Evolutionary conservation across 2,113 vertebrate species (phyloP), one percentile per base, ranked within the genome.

Genomic region (Xiphorhynchus elegans): DNA sequence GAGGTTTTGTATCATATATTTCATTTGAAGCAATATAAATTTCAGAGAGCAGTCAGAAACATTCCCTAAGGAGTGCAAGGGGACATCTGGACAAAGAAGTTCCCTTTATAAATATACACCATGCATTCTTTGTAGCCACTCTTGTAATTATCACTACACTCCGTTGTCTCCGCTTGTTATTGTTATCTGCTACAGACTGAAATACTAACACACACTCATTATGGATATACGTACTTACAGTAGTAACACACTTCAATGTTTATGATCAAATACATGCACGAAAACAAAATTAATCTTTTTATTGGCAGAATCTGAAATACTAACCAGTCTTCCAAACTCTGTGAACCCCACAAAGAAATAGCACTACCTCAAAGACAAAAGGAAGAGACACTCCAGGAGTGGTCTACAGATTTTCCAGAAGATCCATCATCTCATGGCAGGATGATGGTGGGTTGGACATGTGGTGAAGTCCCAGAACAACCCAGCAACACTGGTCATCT

Each of bases 11-110:
- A 91, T 89, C 85, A 89, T 90, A 81, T 91, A 96, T 95, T 97
- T 97, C 47, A 80, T 91, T 56, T 86, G 53, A 97, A 96, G 74
- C 33, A 35, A 96, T 96, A 95, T 35, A 93, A 80, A 92, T 94
- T 97, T 81, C 55, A 95, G 80, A 87, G 62, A 96, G 93, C 89
- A 93, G 94, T 93, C 86, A 72, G 74, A 91, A 94, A 78, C 62
- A 91, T 91, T 75, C 87, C 91, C 93, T 91, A 47, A 67, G 56
- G 89, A 86, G 31, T 75, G 35, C 84, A 92, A 67, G 23, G 78
- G 81, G 89, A 93, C 78, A 96, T 87, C 76, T 92, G 94, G 91
- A 96, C 95, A 93, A 95, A 89, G 40, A 86, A 49, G 56, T 94
- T 94, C 73, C 49, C 68, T 84, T 75, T 49, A 73, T 29, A 62